These are phyloP conservation scores for Oxycera nigricornis DNA, from an alignment of 2,888 invertebrate species.

Conservation along the genomic window DNA sequence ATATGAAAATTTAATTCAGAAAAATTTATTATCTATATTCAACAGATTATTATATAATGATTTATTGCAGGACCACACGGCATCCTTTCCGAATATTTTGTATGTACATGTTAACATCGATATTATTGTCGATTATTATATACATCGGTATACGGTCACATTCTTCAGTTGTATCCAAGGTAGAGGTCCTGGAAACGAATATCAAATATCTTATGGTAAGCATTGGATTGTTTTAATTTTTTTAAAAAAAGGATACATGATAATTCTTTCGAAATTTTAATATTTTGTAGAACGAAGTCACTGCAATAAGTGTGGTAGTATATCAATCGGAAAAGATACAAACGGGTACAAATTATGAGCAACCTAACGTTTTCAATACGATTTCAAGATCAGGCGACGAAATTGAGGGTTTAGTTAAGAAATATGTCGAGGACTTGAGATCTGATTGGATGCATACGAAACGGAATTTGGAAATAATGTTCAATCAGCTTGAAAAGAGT, in stretches of 20 bases:
- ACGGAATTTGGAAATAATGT: constrained; percentile 65
- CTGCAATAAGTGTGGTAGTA: not conserved
- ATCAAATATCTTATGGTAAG: constrained; percentile 30
- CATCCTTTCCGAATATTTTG: not conserved
- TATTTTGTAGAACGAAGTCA: constrained; percentile 26
- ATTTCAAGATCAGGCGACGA: not conserved
- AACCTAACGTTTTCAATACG: not conserved
- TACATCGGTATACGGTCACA: constrained; percentile 16
- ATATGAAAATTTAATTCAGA: not conserved
- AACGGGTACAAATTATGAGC: not conserved
- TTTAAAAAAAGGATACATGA: not conserved
- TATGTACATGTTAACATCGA: constrained; percentile 29
- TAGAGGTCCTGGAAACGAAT: constrained; percentile 13
- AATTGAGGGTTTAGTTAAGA: constrained; percentile 20
- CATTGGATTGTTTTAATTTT: not conserved
- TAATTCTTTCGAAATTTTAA: not conserved
- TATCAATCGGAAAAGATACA: not conserved
- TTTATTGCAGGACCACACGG: not conserved
- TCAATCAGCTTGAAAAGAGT: not conserved
- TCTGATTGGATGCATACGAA: constrained; percentile 31
- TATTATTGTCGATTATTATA: constrained; percentile 31
- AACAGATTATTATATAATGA: not conserved
- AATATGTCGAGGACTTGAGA: constrained; percentile 6
- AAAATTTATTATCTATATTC: not conserved
- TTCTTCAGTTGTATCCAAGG: not conserved